phyloP scores from a whole-genome alignment of 2,113 vertebrate genomes.

The Calyptommatus sinebrachiatus region DNA sequence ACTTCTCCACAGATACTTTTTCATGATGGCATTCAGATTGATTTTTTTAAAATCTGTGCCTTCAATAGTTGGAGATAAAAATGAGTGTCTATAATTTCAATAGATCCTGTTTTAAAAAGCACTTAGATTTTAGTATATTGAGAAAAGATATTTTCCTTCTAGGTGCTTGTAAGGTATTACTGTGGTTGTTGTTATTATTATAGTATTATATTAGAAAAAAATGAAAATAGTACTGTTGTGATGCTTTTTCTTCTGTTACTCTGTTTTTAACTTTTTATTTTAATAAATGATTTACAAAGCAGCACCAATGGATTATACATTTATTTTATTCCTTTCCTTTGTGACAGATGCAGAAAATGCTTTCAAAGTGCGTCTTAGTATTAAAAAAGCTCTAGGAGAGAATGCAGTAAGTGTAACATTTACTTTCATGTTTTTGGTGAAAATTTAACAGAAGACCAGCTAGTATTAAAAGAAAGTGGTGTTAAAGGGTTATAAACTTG shows the following conservation, averaged over 20 bases:
- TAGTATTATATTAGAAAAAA: too few relatives aligned
- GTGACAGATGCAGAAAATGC: slow-evolving; percentile 75
- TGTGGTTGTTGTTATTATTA: too few relatives aligned
- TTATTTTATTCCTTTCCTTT: slow-evolving; percentile 54
- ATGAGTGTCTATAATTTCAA: not conserved
- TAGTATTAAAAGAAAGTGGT: slow-evolving; percentile 13
- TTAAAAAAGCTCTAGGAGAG: slow-evolving; percentile 84
- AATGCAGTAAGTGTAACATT: slow-evolving; percentile 81
- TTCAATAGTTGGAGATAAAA: not conserved
- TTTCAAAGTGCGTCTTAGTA: slow-evolving; percentile 90
- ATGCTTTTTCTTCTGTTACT: too few relatives aligned
- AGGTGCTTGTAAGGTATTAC: too few relatives aligned
- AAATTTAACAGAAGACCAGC: slow-evolving; percentile 18
- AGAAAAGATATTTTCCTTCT: not conserved
- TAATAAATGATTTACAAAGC: not conserved
- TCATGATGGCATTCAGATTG: not conserved
- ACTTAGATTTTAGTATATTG: not conserved
- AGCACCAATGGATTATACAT: not conserved
- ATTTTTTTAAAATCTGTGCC: not conserved
- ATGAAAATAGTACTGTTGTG: too few relatives aligned
- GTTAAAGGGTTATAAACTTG: slow-evolving; percentile 19
- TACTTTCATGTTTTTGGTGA: slow-evolving; percentile 29
- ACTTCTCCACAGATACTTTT: not conserved
- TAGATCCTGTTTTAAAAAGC: not conserved
- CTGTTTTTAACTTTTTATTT: too few relatives aligned